Conservation (phyloP, 2,113 vertebrate genomes). For the Haemorhous mexicanus region DNA sequence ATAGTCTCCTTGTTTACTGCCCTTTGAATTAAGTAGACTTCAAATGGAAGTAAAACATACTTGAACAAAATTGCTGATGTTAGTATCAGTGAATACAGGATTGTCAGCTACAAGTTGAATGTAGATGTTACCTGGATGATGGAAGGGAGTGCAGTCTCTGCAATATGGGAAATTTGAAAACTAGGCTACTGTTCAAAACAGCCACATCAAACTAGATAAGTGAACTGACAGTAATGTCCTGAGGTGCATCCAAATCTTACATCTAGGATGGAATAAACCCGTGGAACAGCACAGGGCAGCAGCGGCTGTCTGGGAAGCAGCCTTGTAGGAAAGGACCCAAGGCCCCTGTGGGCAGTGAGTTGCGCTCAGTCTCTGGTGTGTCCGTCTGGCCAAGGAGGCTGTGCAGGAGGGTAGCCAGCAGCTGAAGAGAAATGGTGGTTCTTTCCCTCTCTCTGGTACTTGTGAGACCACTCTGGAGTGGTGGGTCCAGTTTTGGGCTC, state of each 20-base stretch:
- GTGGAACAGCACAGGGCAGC: neutral
- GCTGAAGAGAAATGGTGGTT: neutral
- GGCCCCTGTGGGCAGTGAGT: neutral
- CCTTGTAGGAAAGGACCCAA: fast-evolving
- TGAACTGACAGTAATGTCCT: neutral
- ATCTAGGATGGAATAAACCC: neutral
- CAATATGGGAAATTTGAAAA: neutral
- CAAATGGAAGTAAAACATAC: neutral
- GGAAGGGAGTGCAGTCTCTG: neutral
- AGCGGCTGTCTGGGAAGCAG: neutral
- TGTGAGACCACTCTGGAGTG: neutral
- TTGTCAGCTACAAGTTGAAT: neutral
- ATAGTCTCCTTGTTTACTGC: neutral
- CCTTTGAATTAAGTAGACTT: neutral
- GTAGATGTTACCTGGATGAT: neutral
- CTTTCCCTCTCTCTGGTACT: neutral
- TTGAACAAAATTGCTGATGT: neutral
- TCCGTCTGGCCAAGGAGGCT: neutral
- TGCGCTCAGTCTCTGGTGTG: neutral
- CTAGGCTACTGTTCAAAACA: neutral
- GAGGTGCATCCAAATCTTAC: neutral
- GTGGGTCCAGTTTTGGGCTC: neutral
- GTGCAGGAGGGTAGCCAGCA: neutral
- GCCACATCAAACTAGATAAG: neutral
- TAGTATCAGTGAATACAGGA: neutral